Percentiles rank a stretch among this genome's conserved stretches.
These are phyloP conservation scores for Drosophila engyochracea DNA, from an alignment of 2,888 invertebrate species.

Conservation along the genomic window DNA sequence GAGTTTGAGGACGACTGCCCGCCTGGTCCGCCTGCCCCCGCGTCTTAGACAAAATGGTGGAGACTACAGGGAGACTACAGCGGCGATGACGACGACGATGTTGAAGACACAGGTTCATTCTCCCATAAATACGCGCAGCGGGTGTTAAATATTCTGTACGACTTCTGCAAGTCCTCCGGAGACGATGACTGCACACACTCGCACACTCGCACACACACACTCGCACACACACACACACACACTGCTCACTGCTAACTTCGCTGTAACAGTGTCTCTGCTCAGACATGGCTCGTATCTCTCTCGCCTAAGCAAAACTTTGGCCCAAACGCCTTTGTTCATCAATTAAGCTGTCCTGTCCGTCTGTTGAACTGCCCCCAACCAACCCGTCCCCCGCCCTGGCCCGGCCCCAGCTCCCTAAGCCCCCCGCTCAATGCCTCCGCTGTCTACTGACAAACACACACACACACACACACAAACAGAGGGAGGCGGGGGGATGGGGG, in stretches of 20 bases:
- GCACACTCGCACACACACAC: neutral
- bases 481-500: neutral
- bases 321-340: slow-evolving; percentile 81
- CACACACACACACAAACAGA: slow-evolving; percentile 1
- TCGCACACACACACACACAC: neutral
- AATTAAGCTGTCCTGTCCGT: slow-evolving; percentile 77
- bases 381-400: neutral
- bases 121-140: slow-evolving; percentile 84
- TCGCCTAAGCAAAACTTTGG: slow-evolving; percentile 68
- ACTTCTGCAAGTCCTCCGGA: slow-evolving; percentile 75
- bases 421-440: slow-evolving; percentile 5
- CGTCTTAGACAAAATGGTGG: slow-evolving; percentile 77
- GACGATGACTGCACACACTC: slow-evolving; percentile 41
- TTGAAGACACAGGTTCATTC: slow-evolving; percentile 83
- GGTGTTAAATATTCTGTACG: slow-evolving; percentile 82
- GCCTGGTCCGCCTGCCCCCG: slow-evolving; percentile 10
- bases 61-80: slow-evolving; percentile 21
- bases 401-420: neutral
- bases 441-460: slow-evolving; percentile 20
- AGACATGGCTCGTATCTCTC: slow-evolving; percentile 52
- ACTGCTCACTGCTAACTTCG: slow-evolving; percentile 4
- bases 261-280: slow-evolving; percentile 34
- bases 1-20: slow-evolving; percentile 19
- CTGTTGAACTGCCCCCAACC: slow-evolving; percentile 34
- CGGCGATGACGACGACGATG: slow-evolving; percentile 20